A percentile compares a stretch with the other conserved stretches of the same genome.
Evolutionary conservation across 2,113 vertebrate species (phyloP).

Genomic region (Coregonus clupeaformis): DNA sequence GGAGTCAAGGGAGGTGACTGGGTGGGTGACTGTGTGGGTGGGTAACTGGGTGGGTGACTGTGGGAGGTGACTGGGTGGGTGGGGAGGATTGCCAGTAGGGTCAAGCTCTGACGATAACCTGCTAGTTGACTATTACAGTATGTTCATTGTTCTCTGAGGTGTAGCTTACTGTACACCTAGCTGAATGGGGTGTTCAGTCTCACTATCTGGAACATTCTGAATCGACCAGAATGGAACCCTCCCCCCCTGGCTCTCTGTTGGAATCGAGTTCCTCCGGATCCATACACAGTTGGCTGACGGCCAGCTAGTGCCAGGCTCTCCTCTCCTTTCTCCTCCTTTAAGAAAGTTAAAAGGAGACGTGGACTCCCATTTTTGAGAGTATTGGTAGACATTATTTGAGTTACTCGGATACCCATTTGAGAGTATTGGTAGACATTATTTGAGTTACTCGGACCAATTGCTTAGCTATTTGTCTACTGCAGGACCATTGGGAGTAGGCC

Average conservation of each 20-base stretch:
- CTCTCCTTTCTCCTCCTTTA: not conserved
- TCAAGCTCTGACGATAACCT: not conserved
- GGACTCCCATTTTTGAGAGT: not conserved
- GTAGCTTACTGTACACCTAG: not conserved
- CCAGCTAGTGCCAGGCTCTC: not conserved
- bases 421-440: too few relatives aligned
- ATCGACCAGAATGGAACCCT: not conserved
- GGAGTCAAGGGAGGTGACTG: conserved; percentile 20
- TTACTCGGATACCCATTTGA: not conserved
- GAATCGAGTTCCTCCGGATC: not conserved
- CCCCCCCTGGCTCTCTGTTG: not conserved
- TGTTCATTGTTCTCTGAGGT: not conserved
- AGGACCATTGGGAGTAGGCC: too few relatives aligned
- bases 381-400: too few relatives aligned
- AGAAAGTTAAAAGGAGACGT: too few relatives aligned
- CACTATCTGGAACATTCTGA: not conserved
- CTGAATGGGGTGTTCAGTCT: not conserved
- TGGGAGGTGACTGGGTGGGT: not conserved
- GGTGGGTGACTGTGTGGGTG: conserved; percentile 34
- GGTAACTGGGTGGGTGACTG: not conserved
- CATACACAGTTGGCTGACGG: not conserved
- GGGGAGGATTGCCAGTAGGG: not conserved
- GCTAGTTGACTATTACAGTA: not conserved
- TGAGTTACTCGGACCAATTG: too few relatives aligned
- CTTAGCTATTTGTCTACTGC: too few relatives aligned